Evolutionary conservation across 53 echinoderm and acorn worm genomes (phyloP).

Genomic region (Mesocentrotus franciscanus): DNA sequence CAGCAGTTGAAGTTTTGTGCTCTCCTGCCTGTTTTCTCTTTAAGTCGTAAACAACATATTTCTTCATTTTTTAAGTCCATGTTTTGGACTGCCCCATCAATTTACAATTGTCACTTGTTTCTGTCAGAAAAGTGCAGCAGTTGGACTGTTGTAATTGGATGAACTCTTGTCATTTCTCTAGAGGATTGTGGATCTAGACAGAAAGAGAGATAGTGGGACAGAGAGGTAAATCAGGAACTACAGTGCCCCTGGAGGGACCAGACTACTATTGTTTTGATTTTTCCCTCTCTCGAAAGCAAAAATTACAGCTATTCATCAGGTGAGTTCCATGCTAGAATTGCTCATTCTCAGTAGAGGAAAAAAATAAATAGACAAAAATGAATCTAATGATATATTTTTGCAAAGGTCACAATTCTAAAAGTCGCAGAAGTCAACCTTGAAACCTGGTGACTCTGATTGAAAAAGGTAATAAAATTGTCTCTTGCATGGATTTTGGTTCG

Average conservation of each 20-base stretch:
- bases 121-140: background rate
- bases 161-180: background rate
- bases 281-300: background rate
- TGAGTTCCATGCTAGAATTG: background rate
- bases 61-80: background rate
- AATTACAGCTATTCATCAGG: background rate
- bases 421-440: background rate
- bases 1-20: background rate
- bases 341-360: background rate
- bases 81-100: background rate
- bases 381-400: background rate
- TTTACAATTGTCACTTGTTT: conserved; percentile 8
- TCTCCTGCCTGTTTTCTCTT: background rate
- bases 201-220: background rate
- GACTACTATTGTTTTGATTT: background rate
- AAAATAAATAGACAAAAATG: background rate
- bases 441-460: background rate
- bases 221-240: background rate
- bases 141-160: background rate
- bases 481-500: background rate
- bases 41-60: background rate
- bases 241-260: background rate
- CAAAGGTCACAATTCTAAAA: background rate
- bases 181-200: background rate
- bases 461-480: background rate